Percentiles rank a stretch among this genome's conserved stretches.
phyloP scores from a whole-genome alignment of 2,113 vertebrate genomes.

The Felis chaus region DNA sequence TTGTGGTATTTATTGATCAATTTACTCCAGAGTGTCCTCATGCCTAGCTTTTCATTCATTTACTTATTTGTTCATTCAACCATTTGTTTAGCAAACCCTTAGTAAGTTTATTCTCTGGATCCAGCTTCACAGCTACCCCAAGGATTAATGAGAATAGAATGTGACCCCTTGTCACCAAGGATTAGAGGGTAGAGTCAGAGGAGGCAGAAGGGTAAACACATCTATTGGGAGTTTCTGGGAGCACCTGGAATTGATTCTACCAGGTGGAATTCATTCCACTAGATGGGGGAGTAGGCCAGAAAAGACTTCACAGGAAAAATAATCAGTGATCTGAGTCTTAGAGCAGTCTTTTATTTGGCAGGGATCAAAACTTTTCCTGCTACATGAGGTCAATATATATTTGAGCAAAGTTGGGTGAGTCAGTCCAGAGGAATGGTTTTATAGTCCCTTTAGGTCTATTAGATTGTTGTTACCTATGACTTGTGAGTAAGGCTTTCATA shows the following conservation, averaged over 20 bases:
- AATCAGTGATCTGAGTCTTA: not conserved
- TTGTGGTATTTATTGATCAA: not conserved
- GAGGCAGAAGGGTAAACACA: not conserved
- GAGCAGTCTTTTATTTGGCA: not conserved
- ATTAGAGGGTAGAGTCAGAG: not conserved
- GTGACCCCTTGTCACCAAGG: not conserved
- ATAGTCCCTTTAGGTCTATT: not conserved
- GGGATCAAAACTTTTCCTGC: not conserved
- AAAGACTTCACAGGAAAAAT: not conserved
- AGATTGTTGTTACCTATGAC: not conserved
- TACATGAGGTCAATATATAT: not conserved
- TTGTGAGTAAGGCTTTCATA: not conserved
- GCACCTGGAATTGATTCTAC: not conserved
- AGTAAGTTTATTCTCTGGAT: not conserved
- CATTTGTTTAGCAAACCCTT: conserved; percentile 4
- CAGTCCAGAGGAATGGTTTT: not conserved
- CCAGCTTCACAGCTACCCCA: not conserved
- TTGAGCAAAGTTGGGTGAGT: not conserved
- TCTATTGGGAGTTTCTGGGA: not conserved
- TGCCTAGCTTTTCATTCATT: not conserved
- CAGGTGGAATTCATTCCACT: not conserved
- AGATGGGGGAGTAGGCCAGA: not conserved
- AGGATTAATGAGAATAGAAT: not conserved
- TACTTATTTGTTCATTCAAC: not conserved
- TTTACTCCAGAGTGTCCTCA: not conserved